Conservation (phyloP, 2,113 vertebrate species). For the Xyrauchen texanus region DNA sequence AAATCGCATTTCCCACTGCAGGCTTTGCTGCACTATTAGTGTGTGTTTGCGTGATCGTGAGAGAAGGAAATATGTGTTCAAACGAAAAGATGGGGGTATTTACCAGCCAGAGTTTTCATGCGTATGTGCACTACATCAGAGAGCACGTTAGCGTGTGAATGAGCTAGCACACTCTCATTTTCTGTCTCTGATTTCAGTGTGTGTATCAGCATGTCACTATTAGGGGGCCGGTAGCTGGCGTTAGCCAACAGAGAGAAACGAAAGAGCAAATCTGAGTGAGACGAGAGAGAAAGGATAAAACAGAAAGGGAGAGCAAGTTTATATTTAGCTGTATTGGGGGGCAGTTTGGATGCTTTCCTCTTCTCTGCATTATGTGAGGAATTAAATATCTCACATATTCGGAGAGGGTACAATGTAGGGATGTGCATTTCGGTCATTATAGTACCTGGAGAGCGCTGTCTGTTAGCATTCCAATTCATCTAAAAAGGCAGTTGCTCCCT, state of each 20-base stretch:
- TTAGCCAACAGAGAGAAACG: slow-evolving; percentile 41
- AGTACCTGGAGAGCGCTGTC: neutral
- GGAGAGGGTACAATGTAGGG: neutral
- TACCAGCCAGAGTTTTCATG: slow-evolving; percentile 26
- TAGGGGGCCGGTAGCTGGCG: slow-evolving; percentile 45
- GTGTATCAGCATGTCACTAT: slow-evolving; percentile 46
- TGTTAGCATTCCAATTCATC: too few relatives aligned
- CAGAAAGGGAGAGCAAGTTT: slow-evolving; percentile 25
- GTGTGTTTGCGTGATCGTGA: neutral
- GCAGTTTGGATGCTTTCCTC: slow-evolving; percentile 38
- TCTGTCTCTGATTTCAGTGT: slow-evolving; percentile 38
- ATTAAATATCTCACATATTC: slow-evolving; percentile 45
- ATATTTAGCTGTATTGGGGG: slow-evolving; percentile 59
- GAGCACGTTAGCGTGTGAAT: slow-evolving; percentile 36
- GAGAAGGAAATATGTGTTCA: slow-evolving; percentile 21
- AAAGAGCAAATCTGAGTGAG: slow-evolving; percentile 15
- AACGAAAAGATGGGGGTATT: slow-evolving; percentile 44
- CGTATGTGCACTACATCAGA: slow-evolving; percentile 19
- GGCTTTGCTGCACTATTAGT: neutral
- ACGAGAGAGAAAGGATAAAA: slow-evolving; percentile 25
- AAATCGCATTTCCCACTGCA: slow-evolving; percentile 47
- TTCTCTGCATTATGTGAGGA: slow-evolving; percentile 21
- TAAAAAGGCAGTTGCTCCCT: too few relatives aligned
- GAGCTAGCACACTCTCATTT: slow-evolving; percentile 44
- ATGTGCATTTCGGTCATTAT: slow-evolving; percentile 6